Evolutionary conservation across 2,888 invertebrate genomes (phyloP), one percentile per base, ranked within the genome.

Genomic region (Nomada ferruginata): DNA sequence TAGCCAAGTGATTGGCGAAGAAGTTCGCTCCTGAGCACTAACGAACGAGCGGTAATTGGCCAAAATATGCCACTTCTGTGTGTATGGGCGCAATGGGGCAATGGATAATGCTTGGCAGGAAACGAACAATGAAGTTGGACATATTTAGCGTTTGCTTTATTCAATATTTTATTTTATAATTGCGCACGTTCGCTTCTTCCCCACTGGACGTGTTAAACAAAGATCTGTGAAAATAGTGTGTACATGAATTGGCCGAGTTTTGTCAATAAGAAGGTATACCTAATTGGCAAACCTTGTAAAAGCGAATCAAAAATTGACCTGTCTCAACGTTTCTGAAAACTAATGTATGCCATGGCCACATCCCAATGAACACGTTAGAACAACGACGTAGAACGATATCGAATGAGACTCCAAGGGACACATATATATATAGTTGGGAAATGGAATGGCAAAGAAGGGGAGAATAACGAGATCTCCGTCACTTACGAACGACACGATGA

Each of bases 1-100:
- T 85, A 87, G 82, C 84, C 88, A 79, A 88, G 85, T 85, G 88
- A 91, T 91, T 89, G 89, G 86, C 89, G 85, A 87, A 85, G 85
- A 87, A 87, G 86, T 89, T 88, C 85, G 82, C 83, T 76, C 82
- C 85, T 79, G 81, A 83, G 76, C 83, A 84, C 86, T 87, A 89
- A 89, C 87, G 88, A 89, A 89, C 78, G 70, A 75, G 83, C 68
- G 75, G 75, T 72, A 82, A 82, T 70, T 60, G 55, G 63, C 53
- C 75, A 60, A 73, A 82, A 86, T 80, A 74, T 81, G 75, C 47
- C 11, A 13, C 47, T 13, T 47, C 47, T 47, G 47, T 47, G 13
- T 47, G 47, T 47, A 47, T 47, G 47, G 47, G 13, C 47, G 47
- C 47, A 47, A 15, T 4, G 47, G 47, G 15, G 15, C 47, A 13